A percentile compares a stretch with the other conserved stretches of the same genome.
These are phyloP conservation scores for Heterochromis multidens DNA, from an alignment of 2,113 vertebrate genomes.

Conservation along the genomic window DNA sequence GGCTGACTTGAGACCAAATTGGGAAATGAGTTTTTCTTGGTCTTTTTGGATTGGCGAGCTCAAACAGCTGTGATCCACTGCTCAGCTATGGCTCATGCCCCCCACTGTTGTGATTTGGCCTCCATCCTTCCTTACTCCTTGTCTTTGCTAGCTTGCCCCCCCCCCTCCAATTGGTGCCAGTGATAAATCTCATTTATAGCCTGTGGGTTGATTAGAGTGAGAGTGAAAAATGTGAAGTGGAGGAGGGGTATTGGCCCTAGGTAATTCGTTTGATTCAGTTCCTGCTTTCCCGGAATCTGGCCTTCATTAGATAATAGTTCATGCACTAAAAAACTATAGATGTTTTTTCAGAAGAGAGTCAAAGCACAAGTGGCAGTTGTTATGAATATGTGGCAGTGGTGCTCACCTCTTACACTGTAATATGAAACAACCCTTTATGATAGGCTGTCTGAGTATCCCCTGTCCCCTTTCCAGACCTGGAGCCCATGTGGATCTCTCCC, in stretches of 20 bases:
- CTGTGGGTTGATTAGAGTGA: conserved; percentile 66
- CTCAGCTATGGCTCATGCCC: background rate
- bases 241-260: conserved; percentile 43
- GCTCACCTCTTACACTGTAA: background rate
- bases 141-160: conserved; percentile 13
- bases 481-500: conserved; percentile 19
- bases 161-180: conserved; percentile 46
- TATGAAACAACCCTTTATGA: conserved; percentile 10
- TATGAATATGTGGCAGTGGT: background rate
- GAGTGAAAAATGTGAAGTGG: conserved; percentile 64
- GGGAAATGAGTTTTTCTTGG: background rate
- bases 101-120: conserved; percentile 33
- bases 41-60: background rate
- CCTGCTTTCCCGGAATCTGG: conserved; percentile 62
- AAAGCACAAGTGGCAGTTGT: conserved; percentile 24
- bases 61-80: conserved; percentile 5
- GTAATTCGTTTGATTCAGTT: conserved; percentile 62
- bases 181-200: conserved; percentile 75
- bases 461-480: conserved; percentile 22
- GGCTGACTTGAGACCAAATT: background rate
- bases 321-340: conserved; percentile 56
- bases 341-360: background rate
- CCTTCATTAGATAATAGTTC: conserved; percentile 64
- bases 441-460: background rate
- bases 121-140: conserved; percentile 19